Conservation (phyloP, 2,113 vertebrate species). For the Aspiorhynchus laticeps region DNA sequence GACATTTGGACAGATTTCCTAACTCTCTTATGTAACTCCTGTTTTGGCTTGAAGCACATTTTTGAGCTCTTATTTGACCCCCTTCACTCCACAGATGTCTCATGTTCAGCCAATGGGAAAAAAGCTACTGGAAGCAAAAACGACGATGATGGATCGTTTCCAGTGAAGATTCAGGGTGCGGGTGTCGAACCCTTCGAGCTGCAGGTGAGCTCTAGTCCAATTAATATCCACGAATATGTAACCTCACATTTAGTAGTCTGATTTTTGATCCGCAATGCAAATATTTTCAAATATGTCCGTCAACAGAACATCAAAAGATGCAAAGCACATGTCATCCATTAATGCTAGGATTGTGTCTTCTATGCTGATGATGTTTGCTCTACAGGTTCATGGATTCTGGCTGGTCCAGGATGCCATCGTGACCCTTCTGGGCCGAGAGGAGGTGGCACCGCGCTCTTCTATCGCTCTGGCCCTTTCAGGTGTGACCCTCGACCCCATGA, state of each 20-base stretch:
- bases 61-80: conserved; percentile 20
- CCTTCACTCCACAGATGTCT: conserved; percentile 58
- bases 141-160: conserved; percentile 66
- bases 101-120: conserved; percentile 45
- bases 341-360: not conserved
- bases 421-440: conserved; percentile 68
- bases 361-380: not conserved
- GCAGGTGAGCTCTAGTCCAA: conserved; percentile 66
- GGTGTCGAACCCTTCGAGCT: conserved; percentile 78
- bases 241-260: not conserved
- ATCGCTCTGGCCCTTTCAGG: conserved; percentile 72
- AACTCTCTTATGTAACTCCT: conserved; percentile 13
- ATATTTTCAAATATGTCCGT: not conserved
- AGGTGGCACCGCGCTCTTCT: conserved; percentile 75
- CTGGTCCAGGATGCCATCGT: conserved; percentile 74
- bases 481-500: conserved; percentile 69
- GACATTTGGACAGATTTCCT: not conserved
- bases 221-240: not conserved
- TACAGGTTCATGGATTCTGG: conserved; percentile 74
- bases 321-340: not conserved
- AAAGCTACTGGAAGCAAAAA: conserved; percentile 44
- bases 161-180: conserved; percentile 78
- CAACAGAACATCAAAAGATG: conserved; percentile 10
- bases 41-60: conserved; percentile 13
- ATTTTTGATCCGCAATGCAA: not conserved